Base-by-base conservation (phyloP, 1,140 invertebrate species). In the Ostrea denselamellosa region DNA sequence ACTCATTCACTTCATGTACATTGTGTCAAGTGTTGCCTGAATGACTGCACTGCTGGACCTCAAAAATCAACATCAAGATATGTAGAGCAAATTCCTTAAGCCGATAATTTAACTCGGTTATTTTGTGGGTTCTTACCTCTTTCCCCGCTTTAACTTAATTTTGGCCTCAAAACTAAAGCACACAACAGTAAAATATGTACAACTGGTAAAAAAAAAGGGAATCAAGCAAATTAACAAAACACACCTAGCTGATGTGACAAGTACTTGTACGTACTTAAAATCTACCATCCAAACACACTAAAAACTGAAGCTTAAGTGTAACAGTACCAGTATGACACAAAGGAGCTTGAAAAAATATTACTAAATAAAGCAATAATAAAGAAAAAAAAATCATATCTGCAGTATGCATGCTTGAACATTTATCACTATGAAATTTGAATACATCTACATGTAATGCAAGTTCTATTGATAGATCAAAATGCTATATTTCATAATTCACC, bases 151-250 rank as follows among this genome's bases (percentile, higher is more conserved):
- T 71, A 71, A 14, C 22, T 71, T 71, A 71, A 71, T 71, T 71
- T 71, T 71, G 68, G 25, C 68, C 68, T 71, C 68, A 71, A 28
- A 71, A 71, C 68, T 71, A 71, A 71, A 71, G 68, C 68, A 71
- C 68, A 71, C 68, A 71, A 71, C 68, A 71, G 8, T 25, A 9
- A 12, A 58, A 58, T 5, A 58, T 19, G 14, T 19, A 25, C 12
- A 25, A 34, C 22, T 25, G 25, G 7, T 71, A 71, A 25, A 25
- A 25, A 12, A 71, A 14, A 71, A 9, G 25, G 22, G 8, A 14
- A 10, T 71, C 22, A 71, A 71, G 68, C 68, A 25, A 71, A 71
- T 71, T 25, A 71, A 71, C 22, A 25, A 71, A 71, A 71, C 56
- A 71, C 68, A 58, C 14, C 14, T 19, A 58, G 56, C 56, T 58